A percentile compares a stretch with the other conserved stretches of the same genome.
Evolutionary conservation across 2,113 vertebrate species (phyloP).

Genomic region (Cygnus atratus): DNA sequence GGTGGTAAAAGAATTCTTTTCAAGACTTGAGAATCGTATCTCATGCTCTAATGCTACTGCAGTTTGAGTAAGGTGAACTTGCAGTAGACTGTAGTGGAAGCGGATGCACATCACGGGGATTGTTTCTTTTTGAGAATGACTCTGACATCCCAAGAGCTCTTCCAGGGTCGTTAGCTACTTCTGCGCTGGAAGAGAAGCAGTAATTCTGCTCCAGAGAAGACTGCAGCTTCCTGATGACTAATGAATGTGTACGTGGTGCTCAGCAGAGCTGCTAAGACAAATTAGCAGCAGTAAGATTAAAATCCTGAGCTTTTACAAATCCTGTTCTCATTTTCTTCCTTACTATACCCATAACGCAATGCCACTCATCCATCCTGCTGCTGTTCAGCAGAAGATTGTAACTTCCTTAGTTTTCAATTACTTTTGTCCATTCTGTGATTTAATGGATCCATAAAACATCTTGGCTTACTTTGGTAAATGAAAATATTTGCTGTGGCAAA

Average conservation of each 20-base stretch:
- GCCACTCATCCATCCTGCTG: neutral
- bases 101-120: neutral
- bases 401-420: slow-evolving; percentile 67
- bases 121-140: neutral
- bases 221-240: neutral
- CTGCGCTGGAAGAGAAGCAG: rapidly evolving
- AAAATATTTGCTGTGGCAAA: slow-evolving; percentile 75
- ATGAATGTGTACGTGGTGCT: neutral
- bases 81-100: neutral
- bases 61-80: neutral
- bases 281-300: neutral
- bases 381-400: neutral
- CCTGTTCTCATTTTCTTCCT: neutral
- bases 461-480: slow-evolving; percentile 58
- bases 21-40: neutral
- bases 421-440: slow-evolving; percentile 38
- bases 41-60: rapidly evolving
- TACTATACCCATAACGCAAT: rapidly evolving
- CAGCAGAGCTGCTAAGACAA: neutral
- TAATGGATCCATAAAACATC: slow-evolving; percentile 58
- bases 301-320: neutral
- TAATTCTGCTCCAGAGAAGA: neutral
- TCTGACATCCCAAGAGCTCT: neutral
- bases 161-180: neutral
- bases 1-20: neutral